phyloP scores from a whole-genome alignment of 2,113 vertebrate species.

The Brachyhypopomus occidentalis region DNA sequence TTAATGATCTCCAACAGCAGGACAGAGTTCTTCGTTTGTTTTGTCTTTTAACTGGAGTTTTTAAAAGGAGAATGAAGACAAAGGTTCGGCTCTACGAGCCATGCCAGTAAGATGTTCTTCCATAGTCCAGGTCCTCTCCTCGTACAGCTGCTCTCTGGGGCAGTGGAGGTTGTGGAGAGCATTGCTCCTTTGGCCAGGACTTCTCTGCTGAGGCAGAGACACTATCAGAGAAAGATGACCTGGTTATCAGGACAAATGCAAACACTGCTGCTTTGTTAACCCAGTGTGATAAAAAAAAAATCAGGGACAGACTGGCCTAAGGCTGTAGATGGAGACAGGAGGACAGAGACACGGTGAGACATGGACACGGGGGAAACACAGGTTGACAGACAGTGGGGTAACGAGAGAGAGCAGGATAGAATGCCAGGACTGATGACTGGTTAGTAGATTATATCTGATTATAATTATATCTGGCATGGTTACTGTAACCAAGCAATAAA shows the following conservation, averaged over 20 bases:
- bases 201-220: slow-evolving; percentile 27
- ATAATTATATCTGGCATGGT: background rate
- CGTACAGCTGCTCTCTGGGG: background rate
- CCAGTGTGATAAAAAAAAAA: slow-evolving; percentile 35
- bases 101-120: too few species aligned
- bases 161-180: background rate
- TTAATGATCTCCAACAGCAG: background rate
- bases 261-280: slow-evolving; percentile 41
- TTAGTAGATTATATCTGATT: slow-evolving; percentile 13
- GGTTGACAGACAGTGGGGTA: slow-evolving; percentile 3
- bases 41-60: background rate
- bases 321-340: slow-evolving; percentile 5
- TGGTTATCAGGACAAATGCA: slow-evolving; percentile 33
- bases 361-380: background rate
- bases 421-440: background rate
- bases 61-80: background rate
- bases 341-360: slow-evolving; percentile 23
- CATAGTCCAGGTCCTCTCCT: too few species aligned
- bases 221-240: slow-evolving; percentile 33
- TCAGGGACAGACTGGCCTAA: slow-evolving; percentile 7
- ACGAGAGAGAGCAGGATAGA: slow-evolving; percentile 7
- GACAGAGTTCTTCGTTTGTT: too few species aligned
- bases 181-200: background rate
- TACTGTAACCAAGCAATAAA: background rate
- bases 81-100: background rate